Percentiles rank a stretch among this genome's conserved stretches.
phyloP scores from a whole-genome alignment of 2,797 vertebrate species.

The Eulemur coronatus region DNA sequence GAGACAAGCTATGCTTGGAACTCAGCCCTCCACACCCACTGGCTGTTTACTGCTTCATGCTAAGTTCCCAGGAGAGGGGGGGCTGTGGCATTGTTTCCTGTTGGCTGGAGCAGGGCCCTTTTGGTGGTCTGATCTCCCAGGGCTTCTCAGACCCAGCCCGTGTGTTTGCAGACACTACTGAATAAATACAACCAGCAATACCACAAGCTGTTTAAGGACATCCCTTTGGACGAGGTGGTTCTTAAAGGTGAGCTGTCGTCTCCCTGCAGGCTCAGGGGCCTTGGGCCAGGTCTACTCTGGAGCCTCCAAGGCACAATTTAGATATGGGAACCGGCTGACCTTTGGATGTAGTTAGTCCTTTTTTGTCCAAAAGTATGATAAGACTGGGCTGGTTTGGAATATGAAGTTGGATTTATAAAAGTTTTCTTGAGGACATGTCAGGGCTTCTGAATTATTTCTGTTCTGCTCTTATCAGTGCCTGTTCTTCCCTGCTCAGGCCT shows the following conservation, averaged over 20 bases:
- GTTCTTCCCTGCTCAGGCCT: not conserved
- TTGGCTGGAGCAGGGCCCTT: not conserved
- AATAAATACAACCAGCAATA: slow-evolving; percentile 98
- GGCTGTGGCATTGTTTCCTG: not conserved
- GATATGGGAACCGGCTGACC: not conserved
- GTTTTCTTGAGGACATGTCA: slow-evolving; percentile 6
- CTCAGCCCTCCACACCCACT: not conserved
- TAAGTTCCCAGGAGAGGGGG: not conserved
- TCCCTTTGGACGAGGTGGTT: slow-evolving; percentile 94
- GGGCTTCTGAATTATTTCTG: not conserved
- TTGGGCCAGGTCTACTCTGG: not conserved
- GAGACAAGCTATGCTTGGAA: not conserved
- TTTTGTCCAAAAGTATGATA: not conserved
- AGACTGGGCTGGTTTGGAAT: not conserved
- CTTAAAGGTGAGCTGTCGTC: slow-evolving; percentile 91
- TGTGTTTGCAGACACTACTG: slow-evolving; percentile 90
- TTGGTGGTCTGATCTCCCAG: not conserved
- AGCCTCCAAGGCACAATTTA: not conserved
- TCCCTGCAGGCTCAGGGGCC: not conserved
- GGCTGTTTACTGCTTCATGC: not conserved
- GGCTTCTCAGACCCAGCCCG: not conserved
- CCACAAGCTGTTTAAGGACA: slow-evolving; percentile 96
- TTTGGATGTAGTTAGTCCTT: not conserved
- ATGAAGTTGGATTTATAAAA: not conserved
- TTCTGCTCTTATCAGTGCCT: not conserved